Evolutionary conservation across 1,140 invertebrate genomes (phyloP).

Genomic region (Caenorhabditis latens): DNA sequence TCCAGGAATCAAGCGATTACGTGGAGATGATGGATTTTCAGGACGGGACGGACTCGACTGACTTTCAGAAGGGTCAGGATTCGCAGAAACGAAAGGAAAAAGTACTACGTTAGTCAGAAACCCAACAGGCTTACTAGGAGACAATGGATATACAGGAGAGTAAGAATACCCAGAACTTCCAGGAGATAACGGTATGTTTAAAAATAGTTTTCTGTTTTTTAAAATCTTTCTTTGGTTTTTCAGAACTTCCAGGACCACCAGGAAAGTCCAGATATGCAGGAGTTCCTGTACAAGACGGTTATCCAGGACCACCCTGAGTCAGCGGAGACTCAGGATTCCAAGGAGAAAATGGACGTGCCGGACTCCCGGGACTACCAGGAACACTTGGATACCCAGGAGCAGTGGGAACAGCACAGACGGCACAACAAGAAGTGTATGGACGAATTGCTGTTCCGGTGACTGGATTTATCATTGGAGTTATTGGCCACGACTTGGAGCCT

Average conservation of each 20-base stretch:
- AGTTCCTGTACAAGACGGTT: constrained; percentile 27
- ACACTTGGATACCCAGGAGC: constrained; percentile 79
- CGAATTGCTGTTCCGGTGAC: too few relatives aligned
- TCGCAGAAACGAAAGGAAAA: constrained; percentile 50
- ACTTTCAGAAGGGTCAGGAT: constrained; percentile 61
- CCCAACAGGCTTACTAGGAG: constrained; percentile 65
- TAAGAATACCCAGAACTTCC: constrained; percentile 67
- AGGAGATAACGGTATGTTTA: constrained; percentile 59
- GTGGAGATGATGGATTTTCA: constrained; percentile 57
- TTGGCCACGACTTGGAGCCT: too few relatives aligned
- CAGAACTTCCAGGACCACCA: constrained; percentile 65
- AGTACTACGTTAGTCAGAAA: constrained; percentile 27
- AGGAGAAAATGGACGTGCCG: constrained; percentile 66
- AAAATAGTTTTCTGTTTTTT: not conserved
- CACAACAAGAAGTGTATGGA: too few relatives aligned
- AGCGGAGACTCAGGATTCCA: constrained; percentile 67
- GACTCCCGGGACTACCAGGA: constrained; percentile 65
- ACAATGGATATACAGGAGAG: constrained; percentile 67
- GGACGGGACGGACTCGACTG: constrained; percentile 66
- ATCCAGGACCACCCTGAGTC: constrained; percentile 67
- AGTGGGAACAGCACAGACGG: constrained; percentile 62
- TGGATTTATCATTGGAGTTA: too few relatives aligned
- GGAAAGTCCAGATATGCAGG: constrained; percentile 64
- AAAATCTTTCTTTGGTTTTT: constrained; percentile 6
- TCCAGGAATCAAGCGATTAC: constrained; percentile 55